A percentile compares a stretch with the other conserved stretches of the same genome.
These are phyloP conservation scores for Spicauda simplicius DNA, from an alignment of 2,888 invertebrate genomes.

Conservation along the genomic window DNA sequence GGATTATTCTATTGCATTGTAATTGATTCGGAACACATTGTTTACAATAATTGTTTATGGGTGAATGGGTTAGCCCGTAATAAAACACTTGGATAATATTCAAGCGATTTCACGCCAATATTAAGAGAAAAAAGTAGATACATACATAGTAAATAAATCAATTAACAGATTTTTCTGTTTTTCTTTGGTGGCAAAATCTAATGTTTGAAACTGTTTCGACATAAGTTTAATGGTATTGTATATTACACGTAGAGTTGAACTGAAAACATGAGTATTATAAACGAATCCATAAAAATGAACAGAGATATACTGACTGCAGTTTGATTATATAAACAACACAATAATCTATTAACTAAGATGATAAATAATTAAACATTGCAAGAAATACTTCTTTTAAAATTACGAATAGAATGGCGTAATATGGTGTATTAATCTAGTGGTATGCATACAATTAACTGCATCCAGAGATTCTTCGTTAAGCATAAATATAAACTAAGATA, in stretches of 20 bases:
- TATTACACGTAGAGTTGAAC: slow-evolving; percentile 31
- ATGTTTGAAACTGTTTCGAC: slow-evolving; percentile 46
- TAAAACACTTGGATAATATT: background rate
- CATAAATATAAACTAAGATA: background rate
- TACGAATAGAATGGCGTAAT: background rate
- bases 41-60: slow-evolving; percentile 49
- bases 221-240: slow-evolving; percentile 1
- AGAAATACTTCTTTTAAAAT: too few relatives aligned
- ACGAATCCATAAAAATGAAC: slow-evolving; percentile 38
- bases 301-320: slow-evolving; percentile 23
- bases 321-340: background rate
- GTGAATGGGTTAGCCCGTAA: slow-evolving; percentile 1
- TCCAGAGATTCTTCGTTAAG: background rate
- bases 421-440: background rate
- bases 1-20: slow-evolving; percentile 71
- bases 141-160: background rate
- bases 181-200: slow-evolving; percentile 63
- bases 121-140: background rate
- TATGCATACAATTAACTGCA: background rate
- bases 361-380: background rate
- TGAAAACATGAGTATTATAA: slow-evolving; percentile 51
- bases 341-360: background rate
- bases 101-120: slow-evolving; percentile 1
- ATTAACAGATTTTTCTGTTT: slow-evolving; percentile 41
- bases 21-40: slow-evolving; percentile 72